Percentiles rank a stretch among this genome's conserved stretches.
Evolutionary conservation across 2,888 invertebrate species (phyloP).

Genomic region (Melanostoma scalare): DNA sequence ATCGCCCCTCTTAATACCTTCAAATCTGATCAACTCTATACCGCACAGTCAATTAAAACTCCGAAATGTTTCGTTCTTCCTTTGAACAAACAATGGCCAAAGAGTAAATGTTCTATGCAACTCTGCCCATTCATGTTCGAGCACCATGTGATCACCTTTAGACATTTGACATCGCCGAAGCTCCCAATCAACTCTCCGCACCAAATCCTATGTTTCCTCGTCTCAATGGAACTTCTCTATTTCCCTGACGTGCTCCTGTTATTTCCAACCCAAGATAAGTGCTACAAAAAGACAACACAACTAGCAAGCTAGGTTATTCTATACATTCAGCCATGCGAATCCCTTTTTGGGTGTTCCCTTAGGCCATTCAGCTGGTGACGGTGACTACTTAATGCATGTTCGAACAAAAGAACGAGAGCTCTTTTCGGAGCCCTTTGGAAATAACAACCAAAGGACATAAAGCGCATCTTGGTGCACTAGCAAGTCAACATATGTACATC

Average conservation of each 20-base stretch:
- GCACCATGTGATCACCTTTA: slow-evolving; percentile 68
- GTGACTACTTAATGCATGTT: slow-evolving; percentile 71
- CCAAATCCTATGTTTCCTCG: slow-evolving; percentile 52
- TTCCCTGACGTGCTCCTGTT: slow-evolving; percentile 48
- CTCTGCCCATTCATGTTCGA: slow-evolving; percentile 63
- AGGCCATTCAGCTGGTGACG: slow-evolving; percentile 44
- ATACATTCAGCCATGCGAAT: slow-evolving; percentile 5
- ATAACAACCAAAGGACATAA: slow-evolving; percentile 49
- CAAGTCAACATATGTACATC: slow-evolving; percentile 34
- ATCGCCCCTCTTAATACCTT: slow-evolving; percentile 17
- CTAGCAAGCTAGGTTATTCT: slow-evolving; percentile 28
- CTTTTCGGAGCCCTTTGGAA: slow-evolving; percentile 43
- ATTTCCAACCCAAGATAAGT: slow-evolving; percentile 54
- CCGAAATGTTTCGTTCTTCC: slow-evolving; percentile 28
- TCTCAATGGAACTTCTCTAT: slow-evolving; percentile 65
- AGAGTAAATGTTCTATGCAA: slow-evolving; percentile 34
- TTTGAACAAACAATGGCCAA: slow-evolving; percentile 12
- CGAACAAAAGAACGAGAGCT: slow-evolving; percentile 67
- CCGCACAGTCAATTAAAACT: slow-evolving; percentile 46
- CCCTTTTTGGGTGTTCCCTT: neutral
- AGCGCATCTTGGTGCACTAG: slow-evolving; percentile 12
- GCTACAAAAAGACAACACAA: slow-evolving; percentile 56
- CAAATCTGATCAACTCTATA: slow-evolving; percentile 26
- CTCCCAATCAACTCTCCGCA: slow-evolving; percentile 27
- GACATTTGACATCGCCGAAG: slow-evolving; percentile 67